Evolutionary conservation across 2,888 invertebrate species (phyloP), one percentile per base, ranked within the genome.

Genomic region (Agrenia bidenticulata): DNA sequence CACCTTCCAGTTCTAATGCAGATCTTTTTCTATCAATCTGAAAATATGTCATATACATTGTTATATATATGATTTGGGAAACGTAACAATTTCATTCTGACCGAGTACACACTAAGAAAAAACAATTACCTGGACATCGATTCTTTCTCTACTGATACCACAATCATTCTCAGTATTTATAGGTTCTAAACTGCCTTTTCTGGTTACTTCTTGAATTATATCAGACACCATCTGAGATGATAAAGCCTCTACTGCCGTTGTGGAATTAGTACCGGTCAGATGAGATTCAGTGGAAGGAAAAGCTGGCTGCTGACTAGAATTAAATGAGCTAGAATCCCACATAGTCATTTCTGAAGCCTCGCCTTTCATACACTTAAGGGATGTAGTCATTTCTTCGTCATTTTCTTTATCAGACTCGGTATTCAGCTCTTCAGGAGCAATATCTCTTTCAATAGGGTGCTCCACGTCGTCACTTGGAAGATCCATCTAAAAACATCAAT

Each of bases 211-310:
- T 32, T 73, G 72, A 60, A 76, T 73, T 9, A 76, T 75, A 51
- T 75, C 72, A 2, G 74, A 70, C 2, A 75, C 76, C 75, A 76
- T 74, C 62, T 74, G 74, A 15, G 69, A 68, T 11, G 73, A 74
- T 27, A 75, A 51, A 15, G 72, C 74, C 63, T 76, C 76, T 15
- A 74, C 75, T 27, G 73, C 73, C 5, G 73, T 69, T 2, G 71
- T 64, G 0, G 74, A 75, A 2, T 15, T 58, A 45, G 19, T 17
- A n/a, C 41, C 5, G 2, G 2, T 23, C 15, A 23, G 51, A 23
- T 13, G 13, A 11, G 26, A 21, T n/a, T 32, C n/a, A 7, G 24
- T 23, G 11, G 37, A 24, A n/a, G 17, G 15, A 23, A 45, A 37
- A 2, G 9, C 15, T 41, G 23, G 4, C 21, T 26, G 26, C 7